These are phyloP conservation scores for Hyposmocoma kahamanoa DNA, from an alignment of 1,140 invertebrate species.

Conservation along the genomic window DNA sequence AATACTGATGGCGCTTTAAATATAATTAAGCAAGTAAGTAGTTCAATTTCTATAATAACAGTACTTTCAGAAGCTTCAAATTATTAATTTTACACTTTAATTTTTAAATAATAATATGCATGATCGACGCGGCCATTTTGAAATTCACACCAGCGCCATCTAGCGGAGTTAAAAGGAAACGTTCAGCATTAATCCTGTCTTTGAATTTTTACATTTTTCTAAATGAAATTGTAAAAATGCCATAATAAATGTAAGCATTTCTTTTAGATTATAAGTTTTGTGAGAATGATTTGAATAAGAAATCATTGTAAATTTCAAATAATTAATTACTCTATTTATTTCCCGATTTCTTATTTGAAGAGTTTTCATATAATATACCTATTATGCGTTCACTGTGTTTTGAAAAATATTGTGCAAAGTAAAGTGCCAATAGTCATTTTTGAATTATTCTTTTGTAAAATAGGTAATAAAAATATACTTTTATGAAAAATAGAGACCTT, in stretches of 20 bases:
- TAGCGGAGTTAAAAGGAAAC: too few relatives aligned
- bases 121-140: too few relatives aligned
- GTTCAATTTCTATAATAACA: too few relatives aligned
- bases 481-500: background rate
- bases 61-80: too few relatives aligned
- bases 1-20: too few relatives aligned
- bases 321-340: constrained; percentile 22
- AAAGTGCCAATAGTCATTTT: constrained; percentile 24
- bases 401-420: constrained; percentile 20
- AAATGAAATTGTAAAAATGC: constrained; percentile 34
- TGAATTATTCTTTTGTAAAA: background rate
- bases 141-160: too few relatives aligned
- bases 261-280: constrained; percentile 38
- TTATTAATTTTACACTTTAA: too few relatives aligned
- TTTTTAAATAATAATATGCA: too few relatives aligned
- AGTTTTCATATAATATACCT: constrained; percentile 42
- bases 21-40: too few relatives aligned
- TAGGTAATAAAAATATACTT: background rate
- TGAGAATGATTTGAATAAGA: constrained; percentile 65
- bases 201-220: background rate
- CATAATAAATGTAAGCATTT: constrained; percentile 63
- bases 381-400: background rate
- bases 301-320: constrained; percentile 28
- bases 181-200: too few relatives aligned
- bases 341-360: constrained; percentile 62